phyloP scores from a whole-genome alignment of 2,888 invertebrate species.

The Zeuzera pyrina region DNA sequence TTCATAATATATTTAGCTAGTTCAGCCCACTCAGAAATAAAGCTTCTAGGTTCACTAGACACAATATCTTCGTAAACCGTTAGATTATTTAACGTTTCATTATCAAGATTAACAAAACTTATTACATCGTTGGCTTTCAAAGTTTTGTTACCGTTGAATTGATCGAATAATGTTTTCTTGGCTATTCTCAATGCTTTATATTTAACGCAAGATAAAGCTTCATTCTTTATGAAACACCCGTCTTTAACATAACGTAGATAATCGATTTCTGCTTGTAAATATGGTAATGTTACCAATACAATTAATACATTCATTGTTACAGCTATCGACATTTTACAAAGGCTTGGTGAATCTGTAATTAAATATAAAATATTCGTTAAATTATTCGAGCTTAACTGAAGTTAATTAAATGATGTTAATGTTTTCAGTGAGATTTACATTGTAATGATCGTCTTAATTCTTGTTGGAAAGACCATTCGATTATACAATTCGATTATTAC shows the following conservation, averaged over 20 bases:
- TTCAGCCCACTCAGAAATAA: slow-evolving; percentile 60
- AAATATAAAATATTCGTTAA: too few species aligned
- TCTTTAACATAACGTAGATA: slow-evolving; percentile 59
- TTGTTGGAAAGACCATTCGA: too few species aligned
- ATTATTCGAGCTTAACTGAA: too few species aligned
- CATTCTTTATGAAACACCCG: slow-evolving; percentile 49
- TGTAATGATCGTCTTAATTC: too few species aligned
- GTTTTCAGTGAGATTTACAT: too few species aligned
- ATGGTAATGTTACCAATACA: not conserved
- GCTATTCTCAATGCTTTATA: slow-evolving; percentile 61
- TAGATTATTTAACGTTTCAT: slow-evolving; percentile 37
- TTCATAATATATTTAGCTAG: slow-evolving; percentile 57
- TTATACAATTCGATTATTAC: too few species aligned
- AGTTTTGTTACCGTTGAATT: slow-evolving; percentile 41
- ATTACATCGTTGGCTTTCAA: slow-evolving; percentile 46
- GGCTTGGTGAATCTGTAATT: not conserved
- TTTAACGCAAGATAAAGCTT: slow-evolving; percentile 57
- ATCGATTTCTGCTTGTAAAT: slow-evolving; percentile 34
- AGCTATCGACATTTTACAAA: not conserved
- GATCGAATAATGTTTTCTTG: slow-evolving; percentile 46
- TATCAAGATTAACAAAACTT: slow-evolving; percentile 52
- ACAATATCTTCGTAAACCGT: slow-evolving; percentile 30
- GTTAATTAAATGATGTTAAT: too few species aligned
- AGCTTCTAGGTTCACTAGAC: slow-evolving; percentile 35
- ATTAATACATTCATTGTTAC: not conserved